These are phyloP conservation scores for Dryobates pubescens DNA, from an alignment of 2,797 vertebrate species.

Conservation along the genomic window DNA sequence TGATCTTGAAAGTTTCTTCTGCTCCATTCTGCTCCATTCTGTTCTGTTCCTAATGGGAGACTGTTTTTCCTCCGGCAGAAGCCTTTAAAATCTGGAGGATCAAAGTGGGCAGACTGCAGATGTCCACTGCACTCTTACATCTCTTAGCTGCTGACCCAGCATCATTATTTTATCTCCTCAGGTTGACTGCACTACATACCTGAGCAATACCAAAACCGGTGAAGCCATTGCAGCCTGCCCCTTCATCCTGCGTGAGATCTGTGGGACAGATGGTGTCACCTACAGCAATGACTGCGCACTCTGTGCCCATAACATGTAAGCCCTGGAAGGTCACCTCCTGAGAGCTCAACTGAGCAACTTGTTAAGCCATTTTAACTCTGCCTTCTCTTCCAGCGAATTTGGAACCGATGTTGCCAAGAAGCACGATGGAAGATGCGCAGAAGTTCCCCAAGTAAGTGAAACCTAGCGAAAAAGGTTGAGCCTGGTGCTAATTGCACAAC, in stretches of 20 bases:
- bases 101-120: neutral
- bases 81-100: neutral
- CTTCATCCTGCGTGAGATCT: constrained; percentile 30
- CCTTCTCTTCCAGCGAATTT: neutral
- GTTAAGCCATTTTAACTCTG: neutral
- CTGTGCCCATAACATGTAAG: constrained; percentile 65
- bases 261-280: constrained; percentile 15
- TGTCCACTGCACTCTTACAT: neutral
- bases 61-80: neutral
- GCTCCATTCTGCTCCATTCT: too few relatives aligned
- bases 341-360: fast-evolving
- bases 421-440: neutral
- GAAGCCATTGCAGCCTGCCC: constrained; percentile 4
- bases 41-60: neutral
- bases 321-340: neutral
- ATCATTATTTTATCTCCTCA: neutral
- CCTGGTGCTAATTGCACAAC: neutral
- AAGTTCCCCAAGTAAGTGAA: constrained; percentile 6
- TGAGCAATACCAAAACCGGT: fast-evolving
- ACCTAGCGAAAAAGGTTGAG: neutral
- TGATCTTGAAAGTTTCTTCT: too few relatives aligned
- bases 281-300: constrained; percentile 50
- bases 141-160: neutral
- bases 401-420: constrained; percentile 41
- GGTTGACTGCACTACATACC: constrained; percentile 29